Conservation (phyloP, 2,888 invertebrate genomes). For the Miltochrista miniata region DNA sequence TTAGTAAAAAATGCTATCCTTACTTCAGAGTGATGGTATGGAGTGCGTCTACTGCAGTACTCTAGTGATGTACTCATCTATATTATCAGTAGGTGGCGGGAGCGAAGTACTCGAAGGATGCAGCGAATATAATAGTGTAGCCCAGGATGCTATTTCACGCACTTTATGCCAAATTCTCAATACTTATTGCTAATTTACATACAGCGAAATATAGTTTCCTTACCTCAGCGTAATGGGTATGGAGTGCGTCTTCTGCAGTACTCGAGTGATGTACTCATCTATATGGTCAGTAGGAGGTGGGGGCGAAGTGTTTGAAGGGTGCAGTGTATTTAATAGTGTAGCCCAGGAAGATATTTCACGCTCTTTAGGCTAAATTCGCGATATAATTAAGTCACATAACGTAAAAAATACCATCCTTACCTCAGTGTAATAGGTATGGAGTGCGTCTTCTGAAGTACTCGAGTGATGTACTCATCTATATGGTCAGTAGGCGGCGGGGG, state of each 20-base stretch:
- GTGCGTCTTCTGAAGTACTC: conserved; percentile 91
- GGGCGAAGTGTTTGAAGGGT: conserved; percentile 21
- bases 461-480: conserved; percentile 74
- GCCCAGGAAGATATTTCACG: conserved; percentile 92
- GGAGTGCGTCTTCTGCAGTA: conserved; percentile 95
- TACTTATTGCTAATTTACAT: too few species aligned
- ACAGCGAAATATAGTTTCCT: too few species aligned
- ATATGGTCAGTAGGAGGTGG: conserved; percentile 45
- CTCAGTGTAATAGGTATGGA: conserved; percentile 97
- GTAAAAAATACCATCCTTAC: too few species aligned
- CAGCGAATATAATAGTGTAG: conserved; percentile 89
- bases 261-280: conserved; percentile 75
- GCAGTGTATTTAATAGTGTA: conserved; percentile 87
- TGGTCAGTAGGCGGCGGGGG: conserved; percentile 38
- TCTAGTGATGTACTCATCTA: conserved; percentile 76
- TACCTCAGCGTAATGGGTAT: conserved; percentile 95
- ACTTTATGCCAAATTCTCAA: too few species aligned
- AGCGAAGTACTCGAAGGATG: conserved; percentile 27
- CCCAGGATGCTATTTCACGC: too few species aligned
- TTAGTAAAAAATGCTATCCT: too few species aligned
- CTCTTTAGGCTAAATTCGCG: too few species aligned
- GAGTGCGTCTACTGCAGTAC: conserved; percentile 94
- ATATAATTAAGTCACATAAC: too few species aligned
- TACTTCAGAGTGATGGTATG: conserved; percentile 95
- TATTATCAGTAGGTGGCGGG: conserved; percentile 39